Evolutionary conservation across 1,140 invertebrate genomes (phyloP), one percentile per base, ranked within the genome.

Genomic region (Drosophila micromelanica): DNA sequence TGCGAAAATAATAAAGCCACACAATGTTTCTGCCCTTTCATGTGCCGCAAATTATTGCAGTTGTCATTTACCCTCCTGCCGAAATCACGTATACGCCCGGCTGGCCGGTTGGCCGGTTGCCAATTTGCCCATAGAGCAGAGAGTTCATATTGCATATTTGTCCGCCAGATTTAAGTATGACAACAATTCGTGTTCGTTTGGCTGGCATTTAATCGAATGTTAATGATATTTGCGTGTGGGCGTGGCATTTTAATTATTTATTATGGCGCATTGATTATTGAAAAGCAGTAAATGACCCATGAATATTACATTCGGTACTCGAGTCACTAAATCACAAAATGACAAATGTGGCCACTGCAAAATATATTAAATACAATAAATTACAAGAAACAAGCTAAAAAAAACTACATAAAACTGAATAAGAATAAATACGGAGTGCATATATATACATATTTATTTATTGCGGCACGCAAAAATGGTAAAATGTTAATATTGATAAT

Each of bases 1-100:
- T 82, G 75, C 35, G 71, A 78, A 82, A 67, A 82, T 77, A 75
- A 82, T 80, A 68, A 76, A 80, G 78, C 73, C 42, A 62, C 61
- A 45, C 56, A 55, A 74, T 61, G 57, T 17, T 11, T 5, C 8
- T 6, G 5, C 11, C 13, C 38, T 40, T 13, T 55, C 68, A 60
- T 62, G 63, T 78, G 69, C 76, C 72, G 77, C 71, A 79, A 80
- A 79, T 79, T 79, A 60, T 79, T 81, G 68, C 63, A 65, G 32
- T 48, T 38, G 37, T 37, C 35, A 7, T 23, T 54, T 38, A n/a
- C 9, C 43, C 57, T n/a, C 15, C 8, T 23, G 12, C 12, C 9
- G 17, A 70, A 30, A 79, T 67, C 70, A 81, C 79, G 79, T 75
- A 73, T 82, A 72, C 68, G 67, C 43, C 51, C 11, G 30, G n/a